Conservation (phyloP, 1,140 invertebrate genomes). For the Pseudobourletiella spinata region DNA sequence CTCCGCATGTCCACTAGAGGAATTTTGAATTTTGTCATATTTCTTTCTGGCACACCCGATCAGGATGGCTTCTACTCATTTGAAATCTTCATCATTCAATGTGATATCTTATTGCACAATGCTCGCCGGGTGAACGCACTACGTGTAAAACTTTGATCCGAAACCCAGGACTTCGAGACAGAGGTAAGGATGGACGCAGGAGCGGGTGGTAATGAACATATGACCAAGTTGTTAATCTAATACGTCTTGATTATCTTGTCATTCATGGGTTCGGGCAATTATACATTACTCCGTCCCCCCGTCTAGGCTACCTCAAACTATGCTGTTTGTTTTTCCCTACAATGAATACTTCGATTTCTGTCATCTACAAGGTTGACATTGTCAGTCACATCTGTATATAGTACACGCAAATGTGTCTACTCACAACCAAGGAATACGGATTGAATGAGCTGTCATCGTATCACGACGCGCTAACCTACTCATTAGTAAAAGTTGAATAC, state of each 20-base stretch:
- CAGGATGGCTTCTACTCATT: conserved; percentile 20
- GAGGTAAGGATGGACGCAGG: conserved; percentile 5
- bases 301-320: no score
- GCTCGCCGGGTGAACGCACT: conserved; percentile 16
- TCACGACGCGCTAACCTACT: no score
- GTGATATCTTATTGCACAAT: conserved; percentile 18
- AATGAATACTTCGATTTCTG: background rate
- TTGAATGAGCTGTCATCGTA: background rate
- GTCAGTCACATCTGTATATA: no score
- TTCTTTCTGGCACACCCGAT: background rate
- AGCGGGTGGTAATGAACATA: background rate
- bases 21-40: background rate
- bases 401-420: background rate
- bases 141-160: conserved; percentile 11
- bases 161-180: conserved; percentile 1
- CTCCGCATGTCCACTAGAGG: background rate
- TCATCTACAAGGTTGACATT: no score
- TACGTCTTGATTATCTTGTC: conserved; percentile 6
- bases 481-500: no score
- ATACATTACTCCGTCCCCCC: no score
- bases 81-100: background rate
- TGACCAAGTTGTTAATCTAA: conserved; percentile 11
- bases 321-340: no score
- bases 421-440: background rate
- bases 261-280: background rate